Base-by-base conservation (phyloP, 1,140 invertebrate species). In the Lasioglossum albipes region DNA sequence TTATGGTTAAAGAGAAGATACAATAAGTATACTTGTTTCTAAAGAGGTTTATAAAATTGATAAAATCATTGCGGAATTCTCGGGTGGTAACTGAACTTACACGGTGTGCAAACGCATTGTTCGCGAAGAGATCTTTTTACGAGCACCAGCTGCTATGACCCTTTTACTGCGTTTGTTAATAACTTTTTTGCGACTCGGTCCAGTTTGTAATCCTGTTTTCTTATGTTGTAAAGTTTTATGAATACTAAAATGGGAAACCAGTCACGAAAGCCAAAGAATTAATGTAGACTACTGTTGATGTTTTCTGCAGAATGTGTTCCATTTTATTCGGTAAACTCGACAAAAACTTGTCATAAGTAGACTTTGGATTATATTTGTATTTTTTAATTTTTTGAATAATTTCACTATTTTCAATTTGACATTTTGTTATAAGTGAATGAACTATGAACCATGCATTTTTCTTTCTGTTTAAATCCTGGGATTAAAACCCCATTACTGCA, bases 131-230 rank as follows among this genome's bases (percentile, higher is more conserved):
- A 49, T 9, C 18, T 7, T 67, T 79, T 79, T 75, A 75, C 41
- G 64, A 59, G 41, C 27, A 18, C 16, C n/a, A 10, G 20, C 7
- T 20, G 27, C 27, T 45, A 52, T 79, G 49, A 41, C 49, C 2
- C 16, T 74, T 79, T 79, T 59, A 67, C 62, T 68, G 22, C 52
- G 45, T 59, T 66, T 74, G 71, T 67, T 79, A 75, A 79, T 79
- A 67, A 79, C 62, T 68, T 79, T 74, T 75, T 79, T 67, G 49
- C 70, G 20, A 67, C 62, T 67, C 41, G 13, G 22, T 42, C 20
- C 41, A 61, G 16, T 69, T 67, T 27, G 31, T 71, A 79, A 74
- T 67, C 36, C n/a, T 42, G 9, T n/a, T 71, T 54, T 45, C 59
- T 67, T 36, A 6, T 13, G 41, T 31, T 64, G 45, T 65, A 65